Base-by-base conservation (phyloP, 1,140 invertebrate genomes). In the Diabrotica virgifera region DNA sequence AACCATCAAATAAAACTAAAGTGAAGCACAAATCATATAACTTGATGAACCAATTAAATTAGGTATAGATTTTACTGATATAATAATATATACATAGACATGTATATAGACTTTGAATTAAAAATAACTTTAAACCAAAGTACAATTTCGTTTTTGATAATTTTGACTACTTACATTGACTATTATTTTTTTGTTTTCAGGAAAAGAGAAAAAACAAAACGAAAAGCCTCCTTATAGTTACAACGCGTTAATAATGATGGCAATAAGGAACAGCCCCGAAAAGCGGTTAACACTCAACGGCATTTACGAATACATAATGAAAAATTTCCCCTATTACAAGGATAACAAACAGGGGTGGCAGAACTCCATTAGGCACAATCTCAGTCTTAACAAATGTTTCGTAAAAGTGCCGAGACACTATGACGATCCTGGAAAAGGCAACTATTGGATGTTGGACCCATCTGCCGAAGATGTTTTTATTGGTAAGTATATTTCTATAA, bases 231-330 rank as follows among this genome's bases (percentile, higher is more conserved):
- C 95, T 0, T 99, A 95, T 81, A 97, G 94, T 76, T 99, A 99
- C 83, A 99, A 99, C 81, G 96, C 97, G 0, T 84, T 99, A 10
- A 99, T 99, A 73, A 99, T 99, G 95, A 99, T 99, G 96, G 97
- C 97, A n/a, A 99, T 99, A 13, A 89, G 94, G 70, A 78, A 77
- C 59, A 96, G 94, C 76, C 90, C 91, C 0, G 94, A 97, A 73
- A 98, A 97, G 77, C 83, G 96, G 12, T 85, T 99, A 2, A 99
- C 97, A 0, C 82, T 99, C 0, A 99, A 97, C 77, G 97, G 96
- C 11, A 99, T 99, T 72, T 99, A 99, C 82, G 97, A 99, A 77
- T 99, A 96, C 81, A 99, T 99, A 66, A 98, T 98, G 93, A 90
- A 91, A 70, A 94, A 97, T 76, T 98, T 98, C 78, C 97, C 97